Base-by-base conservation (phyloP, 2,113 vertebrate species). In the Microcebus jonahi region DNA sequence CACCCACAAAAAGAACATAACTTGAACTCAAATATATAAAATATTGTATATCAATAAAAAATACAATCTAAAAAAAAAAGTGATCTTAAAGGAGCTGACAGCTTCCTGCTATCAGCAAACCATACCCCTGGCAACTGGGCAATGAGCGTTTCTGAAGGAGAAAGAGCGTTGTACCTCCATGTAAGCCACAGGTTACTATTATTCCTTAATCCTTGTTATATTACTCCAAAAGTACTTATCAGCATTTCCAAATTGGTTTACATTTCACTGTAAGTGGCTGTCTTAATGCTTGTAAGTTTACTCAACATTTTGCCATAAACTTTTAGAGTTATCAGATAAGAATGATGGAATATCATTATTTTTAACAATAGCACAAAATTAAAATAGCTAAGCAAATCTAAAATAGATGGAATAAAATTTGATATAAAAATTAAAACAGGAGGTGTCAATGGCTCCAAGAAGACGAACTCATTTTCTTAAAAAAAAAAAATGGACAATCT, bases 301-400 rank as follows among this genome's bases (percentile, higher is more conserved):
- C 39, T 94, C 50, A 61, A 92, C 85, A 91, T 55, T 80, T 63
- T 18, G 75, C 6, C 36, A 92, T 45, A 87, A 91, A 90, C 42
- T 96, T 71, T 65, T 93, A 70, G 21, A 73, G 25, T n/a, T 87
- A 86, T 88, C 27, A 90, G 57, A 84, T 1, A 96, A 6, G 15
- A 96, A 88, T 34, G 15, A 11, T 45, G 39, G 29, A 91, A 84
- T 68, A 70, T 36, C 31, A 55, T 61, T 89, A 77, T 21, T 82
- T 73, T 17, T 29, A 90, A 27, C 29, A 90, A 93, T 0, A 81
- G 42, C 25, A 39, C 27, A 71, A 93, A 31, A 93, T 42, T 82
- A 17, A 86, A 91, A 96, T 18, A 90, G 23, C 31, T 94, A 95
- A 21, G 13, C 18, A 95, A 95, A 96, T 91, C 31, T n/a, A 68